Percentiles rank a stretch among this genome's conserved stretches.
Conservation (phyloP, 2,113 vertebrate genomes). For the Aleadryas rufinucha region DNA sequence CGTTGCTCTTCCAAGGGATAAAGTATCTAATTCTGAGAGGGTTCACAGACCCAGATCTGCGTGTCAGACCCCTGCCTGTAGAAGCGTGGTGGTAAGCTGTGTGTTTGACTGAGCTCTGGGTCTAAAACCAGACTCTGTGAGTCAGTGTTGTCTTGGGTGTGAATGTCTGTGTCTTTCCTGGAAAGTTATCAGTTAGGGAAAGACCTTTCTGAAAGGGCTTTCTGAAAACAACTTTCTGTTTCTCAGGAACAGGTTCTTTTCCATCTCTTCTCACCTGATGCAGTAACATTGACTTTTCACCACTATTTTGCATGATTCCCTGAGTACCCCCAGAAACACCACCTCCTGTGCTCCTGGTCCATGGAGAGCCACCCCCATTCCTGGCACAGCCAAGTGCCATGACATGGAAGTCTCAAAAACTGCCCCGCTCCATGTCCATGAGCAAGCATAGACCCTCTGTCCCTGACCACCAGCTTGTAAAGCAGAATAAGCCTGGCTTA, state of each 20-base stretch:
- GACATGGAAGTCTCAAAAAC: background rate
- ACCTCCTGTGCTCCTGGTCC: background rate
- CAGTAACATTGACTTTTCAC: background rate
- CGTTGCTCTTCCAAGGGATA: background rate
- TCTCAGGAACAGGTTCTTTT: background rate
- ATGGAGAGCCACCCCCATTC: background rate
- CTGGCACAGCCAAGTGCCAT: fast-evolving
- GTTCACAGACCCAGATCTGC: background rate
- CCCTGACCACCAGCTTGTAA: background rate
- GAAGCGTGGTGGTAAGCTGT: fast-evolving
- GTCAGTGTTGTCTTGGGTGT: background rate
- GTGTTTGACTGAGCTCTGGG: background rate
- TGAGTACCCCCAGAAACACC: background rate
- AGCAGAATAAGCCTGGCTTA: background rate
- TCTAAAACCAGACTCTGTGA: background rate
- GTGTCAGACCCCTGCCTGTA: background rate
- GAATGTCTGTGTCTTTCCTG: background rate
- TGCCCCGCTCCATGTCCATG: background rate
- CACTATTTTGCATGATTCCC: background rate
- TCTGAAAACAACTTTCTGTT: background rate
- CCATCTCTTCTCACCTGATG: background rate
- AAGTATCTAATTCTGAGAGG: background rate
- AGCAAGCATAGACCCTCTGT: background rate
- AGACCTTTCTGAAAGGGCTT: background rate
- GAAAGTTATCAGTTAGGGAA: background rate